Conservation (phyloP, 2,797 vertebrate species). For the Decapterus maruadsi region DNA sequence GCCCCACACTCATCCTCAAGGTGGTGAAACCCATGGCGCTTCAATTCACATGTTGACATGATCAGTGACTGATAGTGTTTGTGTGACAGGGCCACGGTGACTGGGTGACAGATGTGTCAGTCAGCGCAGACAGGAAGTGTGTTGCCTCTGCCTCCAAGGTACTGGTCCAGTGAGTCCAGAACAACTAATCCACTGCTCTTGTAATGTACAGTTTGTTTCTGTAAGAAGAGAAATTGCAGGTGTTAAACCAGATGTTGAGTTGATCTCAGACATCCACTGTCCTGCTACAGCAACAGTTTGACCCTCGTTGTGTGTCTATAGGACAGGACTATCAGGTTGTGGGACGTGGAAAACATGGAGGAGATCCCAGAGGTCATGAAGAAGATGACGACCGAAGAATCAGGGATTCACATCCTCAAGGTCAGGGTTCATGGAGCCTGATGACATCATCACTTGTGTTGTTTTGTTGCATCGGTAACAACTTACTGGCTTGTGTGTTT, state of each 20-base stretch:
- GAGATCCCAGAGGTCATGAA: conserved; percentile 75
- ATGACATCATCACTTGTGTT: neutral
- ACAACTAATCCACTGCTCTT: neutral
- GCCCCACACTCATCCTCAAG: conserved; percentile 46
- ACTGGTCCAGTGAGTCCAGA: conserved; percentile 6
- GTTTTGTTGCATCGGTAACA: no score
- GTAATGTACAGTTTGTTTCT: no score
- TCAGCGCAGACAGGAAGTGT: conserved; percentile 82
- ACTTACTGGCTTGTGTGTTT: neutral
- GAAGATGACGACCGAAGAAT: conserved; percentile 62
- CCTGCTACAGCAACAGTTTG: neutral
- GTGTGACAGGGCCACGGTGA: conserved; percentile 84
- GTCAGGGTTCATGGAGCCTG: conserved; percentile 19
- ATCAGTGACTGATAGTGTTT: no score
- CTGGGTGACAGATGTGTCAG: conserved; percentile 87
- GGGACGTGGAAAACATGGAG: conserved; percentile 84
- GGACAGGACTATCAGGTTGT: conserved; percentile 85
- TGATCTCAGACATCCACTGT: neutral
- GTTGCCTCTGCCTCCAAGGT: conserved; percentile 88
- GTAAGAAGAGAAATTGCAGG: neutral
- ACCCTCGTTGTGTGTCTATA: conserved; percentile 35
- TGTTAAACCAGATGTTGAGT: neutral
- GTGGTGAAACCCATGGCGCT: neutral
- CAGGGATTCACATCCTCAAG: conserved; percentile 70
- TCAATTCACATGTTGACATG: neutral